Base-by-base conservation (phyloP, 2,113 vertebrate genomes). In the Oryzias woworae region DNA sequence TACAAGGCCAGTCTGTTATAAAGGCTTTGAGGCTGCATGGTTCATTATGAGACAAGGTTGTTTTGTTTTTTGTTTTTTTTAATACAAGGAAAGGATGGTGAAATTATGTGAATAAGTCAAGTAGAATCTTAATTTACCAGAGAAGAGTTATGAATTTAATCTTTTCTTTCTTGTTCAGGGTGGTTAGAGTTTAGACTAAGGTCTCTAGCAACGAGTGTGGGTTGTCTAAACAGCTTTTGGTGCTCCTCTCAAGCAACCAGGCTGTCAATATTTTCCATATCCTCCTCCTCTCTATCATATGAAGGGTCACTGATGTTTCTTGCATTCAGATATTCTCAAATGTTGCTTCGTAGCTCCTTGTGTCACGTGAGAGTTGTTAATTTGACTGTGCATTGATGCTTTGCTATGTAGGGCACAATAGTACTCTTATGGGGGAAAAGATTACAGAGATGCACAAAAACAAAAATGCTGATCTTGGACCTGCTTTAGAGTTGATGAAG, bases 381-480 rank as follows among this genome's bases (percentile, higher is more conserved):
- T 86, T 85, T 82, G 66, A 62, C 62, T 62, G 53, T 80, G 71
- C 69, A 79, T 62, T 77, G 84, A 84, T 68, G 77, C 64, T 63
- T 82, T 80, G 65, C 69, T 80, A 83, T 73, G 66, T 63, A 28
- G 69, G 74, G 58, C 60, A 10, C 8, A 36, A 36, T 36, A 49
- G 18, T 7, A 59, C 45, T 65, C 73, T 80, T 87, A 71, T 65
- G 73, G 59, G 75, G 77, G 61, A 75, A 58, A 66, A 2, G 28
- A 85, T 82, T 84, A 78, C 82, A 89, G 87, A 88, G 77, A 87
- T 59, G 80, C 86, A 77, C 74, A 87, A 88, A 84, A 77, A 64
- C 50, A 68, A 62, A 85, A 89, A 85, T 78, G 70, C 76, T 84
- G 69, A 86, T 84, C 82, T 71, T 28, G 14, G 80, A 86, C 79